Percentiles rank a stretch among this genome's conserved stretches.
phyloP scores from a whole-genome alignment of 2,888 invertebrate species.

The Eurytoma californica region DNA sequence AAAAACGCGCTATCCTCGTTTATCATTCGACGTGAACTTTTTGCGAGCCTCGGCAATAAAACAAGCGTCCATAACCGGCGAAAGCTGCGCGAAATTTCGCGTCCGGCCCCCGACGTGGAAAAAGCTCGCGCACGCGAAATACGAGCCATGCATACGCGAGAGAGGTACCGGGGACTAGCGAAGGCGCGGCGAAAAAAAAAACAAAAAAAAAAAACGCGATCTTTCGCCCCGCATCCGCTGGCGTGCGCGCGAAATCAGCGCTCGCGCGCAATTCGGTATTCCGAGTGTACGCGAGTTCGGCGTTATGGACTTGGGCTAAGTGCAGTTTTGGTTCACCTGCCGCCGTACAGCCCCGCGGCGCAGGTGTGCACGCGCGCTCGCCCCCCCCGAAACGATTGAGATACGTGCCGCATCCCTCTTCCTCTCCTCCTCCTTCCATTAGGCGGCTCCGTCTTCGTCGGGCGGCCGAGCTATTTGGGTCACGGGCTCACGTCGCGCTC shows the following conservation, averaged over 20 bases:
- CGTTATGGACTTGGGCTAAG: background rate
- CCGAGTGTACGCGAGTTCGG: no score
- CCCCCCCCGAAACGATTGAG: slow-evolving; percentile 3
- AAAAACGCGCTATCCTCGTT: background rate
- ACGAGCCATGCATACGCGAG: slow-evolving; percentile 16
- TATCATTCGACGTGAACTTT: no score
- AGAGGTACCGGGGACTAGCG: background rate
- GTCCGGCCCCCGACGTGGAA: background rate
- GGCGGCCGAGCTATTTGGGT: slow-evolving; percentile 2
- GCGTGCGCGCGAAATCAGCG: slow-evolving; percentile 4
- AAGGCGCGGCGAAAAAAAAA: background rate
- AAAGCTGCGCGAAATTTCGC: no score
- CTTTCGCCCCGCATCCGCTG: background rate
- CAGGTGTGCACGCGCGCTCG: background rate
- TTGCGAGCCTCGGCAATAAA: no score
- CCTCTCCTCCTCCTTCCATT: background rate
- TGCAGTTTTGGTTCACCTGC: slow-evolving; percentile 25
- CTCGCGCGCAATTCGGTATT: slow-evolving; percentile 6
- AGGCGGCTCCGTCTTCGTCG: background rate
- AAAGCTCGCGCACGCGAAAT: slow-evolving; percentile 4
- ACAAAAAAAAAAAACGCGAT: background rate
- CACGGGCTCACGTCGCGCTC: slow-evolving; percentile 9
- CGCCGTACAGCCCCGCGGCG: background rate
- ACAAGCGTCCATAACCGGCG: no score
- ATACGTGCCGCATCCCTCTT: background rate